These are phyloP conservation scores for Leptura quadrifasciata DNA, from an alignment of 2,888 invertebrate genomes.

Conservation along the genomic window DNA sequence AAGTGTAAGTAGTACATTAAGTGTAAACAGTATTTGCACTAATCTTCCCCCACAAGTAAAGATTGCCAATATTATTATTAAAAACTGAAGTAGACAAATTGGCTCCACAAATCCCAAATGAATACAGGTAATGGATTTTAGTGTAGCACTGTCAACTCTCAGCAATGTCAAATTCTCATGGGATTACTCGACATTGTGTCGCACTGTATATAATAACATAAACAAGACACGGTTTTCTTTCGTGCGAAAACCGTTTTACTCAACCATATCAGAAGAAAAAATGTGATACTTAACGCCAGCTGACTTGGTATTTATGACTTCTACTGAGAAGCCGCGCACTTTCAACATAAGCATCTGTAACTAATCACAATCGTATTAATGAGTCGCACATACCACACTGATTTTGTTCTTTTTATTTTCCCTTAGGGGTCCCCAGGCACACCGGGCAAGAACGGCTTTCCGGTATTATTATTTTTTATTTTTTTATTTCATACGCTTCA, in stretches of 20 bases:
- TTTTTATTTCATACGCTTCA: constrained; percentile 44
- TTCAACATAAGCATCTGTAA: constrained; percentile 17
- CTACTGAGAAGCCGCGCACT: not conserved
- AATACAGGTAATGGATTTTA: no score
- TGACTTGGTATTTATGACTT: not conserved
- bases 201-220: not conserved
- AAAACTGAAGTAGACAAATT: no score
- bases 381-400: constrained; percentile 40
- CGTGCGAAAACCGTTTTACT: not conserved
- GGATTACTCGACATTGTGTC: no score
- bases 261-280: not conserved
- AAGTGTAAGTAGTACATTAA: no score
- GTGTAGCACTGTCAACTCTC: no score
- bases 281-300: not conserved
- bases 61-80: no score
- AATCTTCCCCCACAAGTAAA: no score
- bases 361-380: constrained; percentile 1
- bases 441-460: constrained; percentile 92
- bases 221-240: not conserved
- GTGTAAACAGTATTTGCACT: no score
- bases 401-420: constrained; percentile 71
- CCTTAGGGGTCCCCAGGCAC: constrained; percentile 86
- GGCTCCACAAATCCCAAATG: no score
- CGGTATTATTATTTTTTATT: constrained; percentile 80
- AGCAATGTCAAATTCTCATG: no score